Evolutionary conservation across 2,113 vertebrate species (phyloP).

Genomic region (Trematomus loennbergii): DNA sequence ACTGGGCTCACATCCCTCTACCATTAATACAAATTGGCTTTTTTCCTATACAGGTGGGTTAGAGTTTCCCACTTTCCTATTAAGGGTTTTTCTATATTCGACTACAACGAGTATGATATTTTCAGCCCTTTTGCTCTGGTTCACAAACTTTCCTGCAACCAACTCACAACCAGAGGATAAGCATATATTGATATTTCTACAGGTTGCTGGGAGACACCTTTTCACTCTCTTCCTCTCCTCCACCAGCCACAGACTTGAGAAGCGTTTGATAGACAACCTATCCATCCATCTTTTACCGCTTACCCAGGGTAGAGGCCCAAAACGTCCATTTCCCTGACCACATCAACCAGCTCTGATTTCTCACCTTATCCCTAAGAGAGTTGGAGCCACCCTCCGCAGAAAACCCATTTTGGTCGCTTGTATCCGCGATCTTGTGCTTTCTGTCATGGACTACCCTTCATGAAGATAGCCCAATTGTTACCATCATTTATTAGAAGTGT

Average conservation of each 20-base stretch:
- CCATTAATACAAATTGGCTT: not conserved
- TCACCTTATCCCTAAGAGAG: too few species aligned
- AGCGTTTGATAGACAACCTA: conserved; percentile 31
- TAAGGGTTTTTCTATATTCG: not conserved
- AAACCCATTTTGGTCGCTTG: too few species aligned
- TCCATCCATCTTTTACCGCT: not conserved
- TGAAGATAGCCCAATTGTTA: too few species aligned
- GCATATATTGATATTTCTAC: conserved; percentile 22
- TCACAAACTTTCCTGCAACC: conserved; percentile 3
- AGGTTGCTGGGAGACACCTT: conserved; percentile 1
- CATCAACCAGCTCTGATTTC: too few species aligned
- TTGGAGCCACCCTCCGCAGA: too few species aligned
- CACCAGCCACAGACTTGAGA: conserved; percentile 23
- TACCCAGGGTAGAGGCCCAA: too few species aligned
- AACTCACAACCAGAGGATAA: not conserved
- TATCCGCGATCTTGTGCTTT: too few species aligned
- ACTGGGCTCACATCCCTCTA: not conserved
- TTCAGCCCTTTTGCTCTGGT: not conserved
- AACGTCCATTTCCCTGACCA: too few species aligned
- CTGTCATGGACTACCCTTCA: too few species aligned
- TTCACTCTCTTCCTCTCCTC: conserved; percentile 2
- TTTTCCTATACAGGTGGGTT: not conserved
- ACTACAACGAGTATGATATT: not conserved
- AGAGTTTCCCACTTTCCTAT: too few species aligned
- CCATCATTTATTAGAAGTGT: conserved; percentile 33